Percentiles rank a stretch among this genome's conserved stretches.
Conservation (phyloP, 2,113 vertebrate genomes). For the Carollia perspicillata region DNA sequence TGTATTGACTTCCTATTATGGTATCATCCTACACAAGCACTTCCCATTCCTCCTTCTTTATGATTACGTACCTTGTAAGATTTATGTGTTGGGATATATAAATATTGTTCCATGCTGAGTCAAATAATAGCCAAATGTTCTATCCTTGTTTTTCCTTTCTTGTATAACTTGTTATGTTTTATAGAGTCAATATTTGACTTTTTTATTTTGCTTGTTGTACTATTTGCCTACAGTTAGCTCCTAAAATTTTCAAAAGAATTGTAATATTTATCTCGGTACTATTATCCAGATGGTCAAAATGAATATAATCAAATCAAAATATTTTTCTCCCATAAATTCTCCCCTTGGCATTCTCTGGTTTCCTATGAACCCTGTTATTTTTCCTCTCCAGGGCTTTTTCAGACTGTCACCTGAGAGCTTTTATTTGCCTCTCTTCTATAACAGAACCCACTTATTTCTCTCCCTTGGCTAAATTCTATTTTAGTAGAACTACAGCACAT, state of each 20-base stretch:
- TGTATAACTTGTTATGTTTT: not conserved
- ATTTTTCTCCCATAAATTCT: not conserved
- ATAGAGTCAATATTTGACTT: constrained; percentile 10
- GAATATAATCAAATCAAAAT: not conserved
- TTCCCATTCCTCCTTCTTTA: not conserved
- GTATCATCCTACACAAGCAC: not conserved
- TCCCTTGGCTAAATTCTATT: not conserved
- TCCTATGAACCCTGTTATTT: not conserved
- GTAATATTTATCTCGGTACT: not conserved
- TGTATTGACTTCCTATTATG: not conserved
- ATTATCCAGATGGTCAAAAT: not conserved
- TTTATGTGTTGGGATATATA: not conserved
- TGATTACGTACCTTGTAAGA: not conserved
- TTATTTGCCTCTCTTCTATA: not conserved
- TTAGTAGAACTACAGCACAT: not conserved
- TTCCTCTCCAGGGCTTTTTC: not conserved
- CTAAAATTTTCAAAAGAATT: not conserved
- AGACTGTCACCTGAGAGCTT: not conserved
- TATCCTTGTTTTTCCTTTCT: not conserved
- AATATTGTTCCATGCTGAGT: not conserved
- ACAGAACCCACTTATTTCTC: not conserved
- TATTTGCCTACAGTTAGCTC: not conserved
- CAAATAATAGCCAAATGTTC: not conserved
- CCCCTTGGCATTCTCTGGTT: not conserved
- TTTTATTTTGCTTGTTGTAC: not conserved